Evolutionary conservation across 2,113 vertebrate species (phyloP), one percentile per base, ranked within the genome.

Genomic region (Danio rerio): DNA sequence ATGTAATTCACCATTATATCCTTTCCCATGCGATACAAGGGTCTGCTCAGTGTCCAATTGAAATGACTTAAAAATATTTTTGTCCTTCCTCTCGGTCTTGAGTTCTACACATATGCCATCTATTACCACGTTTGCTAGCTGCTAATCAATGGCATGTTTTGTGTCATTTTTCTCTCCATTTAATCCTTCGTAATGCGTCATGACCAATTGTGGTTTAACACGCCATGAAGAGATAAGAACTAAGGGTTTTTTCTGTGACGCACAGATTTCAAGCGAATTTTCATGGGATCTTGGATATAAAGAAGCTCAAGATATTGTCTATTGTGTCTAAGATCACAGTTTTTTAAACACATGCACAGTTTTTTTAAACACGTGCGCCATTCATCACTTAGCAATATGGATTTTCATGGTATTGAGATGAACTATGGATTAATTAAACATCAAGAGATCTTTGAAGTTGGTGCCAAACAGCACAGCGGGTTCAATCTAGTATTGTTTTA

Each of bases 391-490:
- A 66, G 47, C 3, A 11, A 52, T 63, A 50, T 61, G 9, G 45
- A 7, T 20, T 13, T 77, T 47, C n/a, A 52, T 9, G 50, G 8
- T 63, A 49, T 21, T 62, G 5, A 50, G 58, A 63, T 63, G 56
- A 78, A 63, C 58, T 63, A 20, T 50, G 58, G 58, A 77, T 50
- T 62, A 77, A 78, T 11, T 77, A 31, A 20, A 7, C 21, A 61
- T 7, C 7, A 2, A 49, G 45, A 52, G 5, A 11, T 40, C 12
- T 63, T 62, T 77, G n/a, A 77, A 31, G 45, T 63, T 77, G 21
- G 2, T 49, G 58, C 75, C 75, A 63, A 77, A 50, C 4, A 9
- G 43, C 49, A 63, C 20, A 10, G 16, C 2, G 12, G 45, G 2
- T 52, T 40, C 9, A 31, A 40, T 58, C 4, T 50, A 45, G 5